These are phyloP conservation scores for Myioborus melanocephalus DNA, from an alignment of 2,797 vertebrate species.

Conservation along the genomic window DNA sequence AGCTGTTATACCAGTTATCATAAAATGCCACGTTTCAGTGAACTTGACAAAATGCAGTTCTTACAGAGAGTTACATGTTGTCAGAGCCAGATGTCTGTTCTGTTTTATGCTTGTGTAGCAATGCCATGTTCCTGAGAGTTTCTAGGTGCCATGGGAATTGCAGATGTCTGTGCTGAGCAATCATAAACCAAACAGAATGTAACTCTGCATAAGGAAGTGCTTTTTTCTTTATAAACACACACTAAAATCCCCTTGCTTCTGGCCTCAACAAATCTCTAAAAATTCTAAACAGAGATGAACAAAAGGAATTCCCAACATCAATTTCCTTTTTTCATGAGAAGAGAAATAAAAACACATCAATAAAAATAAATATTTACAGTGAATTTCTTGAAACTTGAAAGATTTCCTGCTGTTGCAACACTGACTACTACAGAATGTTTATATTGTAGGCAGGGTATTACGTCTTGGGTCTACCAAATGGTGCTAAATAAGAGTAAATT, in stretches of 20 bases:
- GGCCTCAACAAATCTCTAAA: neutral
- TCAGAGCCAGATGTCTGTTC: neutral
- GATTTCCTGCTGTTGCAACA: neutral
- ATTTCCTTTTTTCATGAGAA: neutral
- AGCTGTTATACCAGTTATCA: neutral
- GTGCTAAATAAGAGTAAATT: neutral
- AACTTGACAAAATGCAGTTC: neutral
- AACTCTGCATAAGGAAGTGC: neutral
- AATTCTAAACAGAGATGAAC: neutral
- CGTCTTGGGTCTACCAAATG: neutral
- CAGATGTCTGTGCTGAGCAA: neutral
- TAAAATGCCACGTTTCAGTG: neutral
- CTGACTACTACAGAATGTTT: neutral
- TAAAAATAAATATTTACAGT: constrained; percentile 3
- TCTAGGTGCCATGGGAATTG: neutral
- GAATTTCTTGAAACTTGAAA: neutral
- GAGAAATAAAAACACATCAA: neutral
- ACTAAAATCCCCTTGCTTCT: neutral
- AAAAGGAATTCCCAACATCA: neutral
- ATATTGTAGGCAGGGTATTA: neutral
- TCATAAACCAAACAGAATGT: neutral
- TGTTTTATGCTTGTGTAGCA: neutral
- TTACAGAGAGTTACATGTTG: neutral
- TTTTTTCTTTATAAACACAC: constrained; percentile 22
- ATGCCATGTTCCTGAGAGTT: neutral